Evolutionary conservation across 2,888 invertebrate genomes (phyloP).

Genomic region (Ophion costatus): DNA sequence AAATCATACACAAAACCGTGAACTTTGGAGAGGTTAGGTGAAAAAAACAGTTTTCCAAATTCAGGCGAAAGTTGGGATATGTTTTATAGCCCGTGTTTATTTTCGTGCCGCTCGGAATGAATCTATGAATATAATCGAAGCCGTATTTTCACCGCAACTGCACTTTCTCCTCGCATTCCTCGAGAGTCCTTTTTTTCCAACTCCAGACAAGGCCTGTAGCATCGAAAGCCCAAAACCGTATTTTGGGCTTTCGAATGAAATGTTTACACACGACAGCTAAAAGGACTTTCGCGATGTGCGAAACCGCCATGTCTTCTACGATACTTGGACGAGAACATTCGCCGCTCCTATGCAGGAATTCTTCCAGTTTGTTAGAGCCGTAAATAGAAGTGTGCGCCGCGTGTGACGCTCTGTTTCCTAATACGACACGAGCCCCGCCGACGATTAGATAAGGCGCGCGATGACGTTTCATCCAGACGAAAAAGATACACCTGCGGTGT

Average conservation of each 20-base stretch:
- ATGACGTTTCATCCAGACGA: constrained; percentile 15
- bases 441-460: background rate
- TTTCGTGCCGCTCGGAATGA: background rate
- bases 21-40: background rate
- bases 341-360: background rate
- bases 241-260: too few species aligned
- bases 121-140: background rate
- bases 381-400: background rate
- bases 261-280: too few species aligned
- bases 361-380: background rate
- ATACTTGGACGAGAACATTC: too few species aligned
- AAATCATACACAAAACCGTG: background rate
- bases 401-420: background rate
- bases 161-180: background rate
- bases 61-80: background rate
- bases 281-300: too few species aligned
- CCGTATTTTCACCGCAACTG: background rate
- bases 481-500: constrained; percentile 8
- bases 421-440: background rate
- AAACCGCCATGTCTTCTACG: too few species aligned
- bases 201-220: too few species aligned
- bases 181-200: background rate
- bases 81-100: background rate
- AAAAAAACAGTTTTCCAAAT: too few species aligned
- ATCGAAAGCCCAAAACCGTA: too few species aligned